These are phyloP conservation scores for Drosophila recens DNA, from an alignment of 2,888 invertebrate species.

Conservation along the genomic window DNA sequence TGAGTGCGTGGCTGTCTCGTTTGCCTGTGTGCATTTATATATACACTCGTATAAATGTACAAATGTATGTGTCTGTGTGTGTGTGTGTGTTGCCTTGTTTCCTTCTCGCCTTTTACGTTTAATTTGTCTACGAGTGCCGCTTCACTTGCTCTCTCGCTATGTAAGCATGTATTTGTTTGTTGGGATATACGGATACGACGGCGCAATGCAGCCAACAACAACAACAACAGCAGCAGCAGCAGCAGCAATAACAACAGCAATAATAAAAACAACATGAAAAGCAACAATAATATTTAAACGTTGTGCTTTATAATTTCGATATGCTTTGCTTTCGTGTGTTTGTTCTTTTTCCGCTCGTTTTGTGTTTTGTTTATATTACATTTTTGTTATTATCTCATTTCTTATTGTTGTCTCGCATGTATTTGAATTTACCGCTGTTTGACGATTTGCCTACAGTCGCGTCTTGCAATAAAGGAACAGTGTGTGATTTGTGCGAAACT, in stretches of 20 bases:
- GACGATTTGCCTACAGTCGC: conserved; percentile 47
- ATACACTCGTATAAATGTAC: conserved; percentile 36
- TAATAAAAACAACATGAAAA: conserved; percentile 16
- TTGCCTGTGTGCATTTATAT: conserved; percentile 43
- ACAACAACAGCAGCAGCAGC: conserved; percentile 27
- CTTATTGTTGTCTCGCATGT: conserved; percentile 50
- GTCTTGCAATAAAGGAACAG: conserved; percentile 30
- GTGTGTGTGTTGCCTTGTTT: conserved; percentile 44
- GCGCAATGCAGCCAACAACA: conserved; percentile 50
- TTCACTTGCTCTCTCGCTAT: conserved; percentile 60
- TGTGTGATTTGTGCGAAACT: neutral
- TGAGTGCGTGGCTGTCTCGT: conserved; percentile 70
- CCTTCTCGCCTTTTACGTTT: conserved; percentile 55
- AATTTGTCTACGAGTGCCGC: conserved; percentile 63
- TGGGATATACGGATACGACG: conserved; percentile 61
- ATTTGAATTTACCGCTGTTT: conserved; percentile 41
- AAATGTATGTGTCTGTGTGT: conserved; percentile 23
- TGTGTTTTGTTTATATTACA: conserved; percentile 63
- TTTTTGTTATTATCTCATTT: conserved; percentile 78
- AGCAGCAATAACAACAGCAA: conserved; percentile 26
- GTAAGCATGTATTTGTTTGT: conserved; percentile 47
- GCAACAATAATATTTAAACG: conserved; percentile 38
- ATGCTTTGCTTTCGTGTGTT: conserved; percentile 43
- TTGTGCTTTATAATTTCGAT: conserved; percentile 41
- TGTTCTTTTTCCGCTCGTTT: conserved; percentile 69